phyloP scores from a whole-genome alignment of 2,113 vertebrate genomes.

The Dipodomys merriami region DNA sequence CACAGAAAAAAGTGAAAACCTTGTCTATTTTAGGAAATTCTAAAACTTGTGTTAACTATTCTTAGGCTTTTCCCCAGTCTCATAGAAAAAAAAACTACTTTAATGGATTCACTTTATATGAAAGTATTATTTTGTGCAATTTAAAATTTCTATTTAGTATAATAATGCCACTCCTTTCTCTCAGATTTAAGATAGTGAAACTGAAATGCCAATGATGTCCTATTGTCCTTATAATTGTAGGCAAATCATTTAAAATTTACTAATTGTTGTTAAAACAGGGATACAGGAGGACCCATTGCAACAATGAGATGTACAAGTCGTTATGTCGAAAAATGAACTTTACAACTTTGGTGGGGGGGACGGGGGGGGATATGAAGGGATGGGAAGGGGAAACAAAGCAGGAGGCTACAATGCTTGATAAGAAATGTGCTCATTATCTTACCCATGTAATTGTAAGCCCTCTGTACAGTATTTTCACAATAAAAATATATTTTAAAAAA shows the following conservation, averaged over 20 bases:
- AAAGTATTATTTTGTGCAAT: background rate
- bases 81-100: background rate
- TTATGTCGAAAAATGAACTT: too few species aligned
- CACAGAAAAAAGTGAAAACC: too few species aligned
- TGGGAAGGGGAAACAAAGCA: too few species aligned
- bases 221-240: slow-evolving; percentile 28
- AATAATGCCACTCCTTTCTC: background rate
- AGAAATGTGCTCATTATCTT: too few species aligned
- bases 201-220: background rate
- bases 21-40: background rate
- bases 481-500: background rate
- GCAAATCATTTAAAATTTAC: slow-evolving; percentile 35
- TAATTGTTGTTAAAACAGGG: background rate
- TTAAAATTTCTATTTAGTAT: background rate
- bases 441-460: too few species aligned
- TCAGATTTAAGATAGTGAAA: slow-evolving; percentile 1
- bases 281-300: too few species aligned
- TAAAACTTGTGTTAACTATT: background rate
- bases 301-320: too few species aligned
- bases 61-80: background rate
- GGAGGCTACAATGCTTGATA: too few species aligned
- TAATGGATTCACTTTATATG: background rate
- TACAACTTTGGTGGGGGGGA: too few species aligned
- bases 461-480: too few species aligned
- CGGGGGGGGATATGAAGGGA: too few species aligned